Base-by-base conservation (phyloP, 2,113 vertebrate genomes). In the Calyptommatus sinebrachiatus region DNA sequence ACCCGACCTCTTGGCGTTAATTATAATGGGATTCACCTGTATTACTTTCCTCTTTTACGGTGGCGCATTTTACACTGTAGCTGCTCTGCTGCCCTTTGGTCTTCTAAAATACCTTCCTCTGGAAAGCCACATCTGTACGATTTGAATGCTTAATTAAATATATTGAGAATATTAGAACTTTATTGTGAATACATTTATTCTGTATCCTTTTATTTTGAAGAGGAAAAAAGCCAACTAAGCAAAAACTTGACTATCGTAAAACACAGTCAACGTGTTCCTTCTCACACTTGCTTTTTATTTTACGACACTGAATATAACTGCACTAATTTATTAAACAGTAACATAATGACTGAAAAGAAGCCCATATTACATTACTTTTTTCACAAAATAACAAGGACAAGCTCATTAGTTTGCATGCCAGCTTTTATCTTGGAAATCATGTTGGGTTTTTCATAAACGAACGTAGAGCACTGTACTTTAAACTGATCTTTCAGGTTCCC, bases 391-490 rank as follows among this genome's bases (percentile, higher is more conserved):
- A 62, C 85, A 79, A 62, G 28, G 4, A 21, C n/a, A 71, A 68
- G 68, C 1, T 76, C 22, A 22, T 83, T 75, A 66, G 7, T 69
- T 45, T 78, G n/a, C 53, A 50, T 73, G 65, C 71, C 76, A 68
- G 63, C 83, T 50, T 41, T 74, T 18, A 65, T 71, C 85, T 72
- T 29, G 31, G 4, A 1, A 1, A 22, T 78, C 60, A 28, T 16
- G 11, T 14, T 76, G 29, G 5, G 26, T 71, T 63, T 71, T 76
- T 0, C 28, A 62, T 74, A 73, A 73, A 35, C 0, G 60, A 21
- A 28, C 46, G 80, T 57, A 9, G 88, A 66, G 75, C 84, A 45
- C 80, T 31, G 16, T 77, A 46, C 31, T 88, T 1, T 41, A 87
- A 79, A 73, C 86, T 65, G 9, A 41, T 84, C 35, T 77, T 11